Percentiles rank a stretch among this genome's conserved stretches.
These are phyloP conservation scores for Beaufortia kweichowensis DNA, from an alignment of 2,113 vertebrate species.

Conservation along the genomic window DNA sequence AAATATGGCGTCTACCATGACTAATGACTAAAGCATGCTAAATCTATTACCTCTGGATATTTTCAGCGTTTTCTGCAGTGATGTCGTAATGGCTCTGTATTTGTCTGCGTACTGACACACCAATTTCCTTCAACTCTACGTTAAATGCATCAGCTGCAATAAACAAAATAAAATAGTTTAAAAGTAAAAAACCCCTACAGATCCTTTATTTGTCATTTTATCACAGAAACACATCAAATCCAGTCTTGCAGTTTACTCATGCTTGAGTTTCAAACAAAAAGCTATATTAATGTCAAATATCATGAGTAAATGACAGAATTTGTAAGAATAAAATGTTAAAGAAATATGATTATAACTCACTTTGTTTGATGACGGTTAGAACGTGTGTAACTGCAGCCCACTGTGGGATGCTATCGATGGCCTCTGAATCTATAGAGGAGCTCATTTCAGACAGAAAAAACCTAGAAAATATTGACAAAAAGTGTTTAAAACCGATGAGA, in stretches of 20 bases:
- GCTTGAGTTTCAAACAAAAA: too few relatives aligned
- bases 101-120: conserved; percentile 71
- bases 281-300: too few relatives aligned
- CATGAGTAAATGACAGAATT: too few relatives aligned
- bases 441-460: conserved; percentile 81
- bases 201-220: background rate
- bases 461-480: conserved; percentile 67
- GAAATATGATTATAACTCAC: conserved; percentile 67
- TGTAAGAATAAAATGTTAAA: background rate
- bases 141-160: conserved; percentile 70
- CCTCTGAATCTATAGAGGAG: conserved; percentile 75
- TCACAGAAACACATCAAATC: background rate
- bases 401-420: conserved; percentile 77
- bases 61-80: conserved; percentile 62
- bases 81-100: conserved; percentile 68
- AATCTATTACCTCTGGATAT: conserved; percentile 74
- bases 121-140: conserved; percentile 71
- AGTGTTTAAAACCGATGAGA: background rate
- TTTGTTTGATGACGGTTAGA: conserved; percentile 74
- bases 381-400: conserved; percentile 76
- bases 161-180: background rate
- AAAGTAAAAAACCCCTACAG: background rate
- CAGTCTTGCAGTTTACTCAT: too few relatives aligned
- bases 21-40: background rate
- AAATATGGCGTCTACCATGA: too few relatives aligned